phyloP scores from a whole-genome alignment of 2,888 invertebrate genomes.

The Aphidoletes aphidimyza region DNA sequence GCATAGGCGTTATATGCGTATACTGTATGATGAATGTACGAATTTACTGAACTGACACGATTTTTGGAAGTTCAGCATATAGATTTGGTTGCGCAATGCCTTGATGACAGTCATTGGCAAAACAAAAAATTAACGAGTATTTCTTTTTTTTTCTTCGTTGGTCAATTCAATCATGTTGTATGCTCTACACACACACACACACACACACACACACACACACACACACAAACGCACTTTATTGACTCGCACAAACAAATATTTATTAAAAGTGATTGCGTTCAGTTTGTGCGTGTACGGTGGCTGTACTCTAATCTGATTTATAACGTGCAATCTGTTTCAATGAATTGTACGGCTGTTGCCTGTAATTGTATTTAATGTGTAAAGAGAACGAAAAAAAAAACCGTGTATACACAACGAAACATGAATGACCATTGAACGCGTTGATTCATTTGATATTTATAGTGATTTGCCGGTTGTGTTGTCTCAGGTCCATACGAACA shows the following conservation, averaged over 20 bases:
- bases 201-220: not conserved
- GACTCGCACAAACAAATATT: not conserved
- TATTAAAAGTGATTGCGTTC: conserved; percentile 36
- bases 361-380: not conserved
- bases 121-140: conserved; percentile 29
- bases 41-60: not conserved
- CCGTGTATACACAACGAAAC: not conserved
- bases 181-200: too few species aligned
- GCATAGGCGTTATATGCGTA: not conserved
- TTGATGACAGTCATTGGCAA: not conserved
- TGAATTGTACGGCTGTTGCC: not conserved
- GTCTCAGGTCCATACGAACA: not conserved
- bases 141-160: not conserved
- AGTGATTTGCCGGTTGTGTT: not conserved
- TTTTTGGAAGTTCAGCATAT: not conserved
- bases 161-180: too few species aligned
- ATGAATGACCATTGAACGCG: conserved; percentile 18
- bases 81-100: not conserved
- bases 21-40: not conserved
- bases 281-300: not conserved
- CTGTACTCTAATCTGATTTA: not conserved
- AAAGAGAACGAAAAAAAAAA: not conserved
- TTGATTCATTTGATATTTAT: conserved; percentile 19
- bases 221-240: not conserved
- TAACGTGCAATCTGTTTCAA: conserved; percentile 16